Evolutionary conservation across 37 sponge, comb jelly and placozoan species (phyloP).

Genomic region (Lycopodina hypogea): DNA sequence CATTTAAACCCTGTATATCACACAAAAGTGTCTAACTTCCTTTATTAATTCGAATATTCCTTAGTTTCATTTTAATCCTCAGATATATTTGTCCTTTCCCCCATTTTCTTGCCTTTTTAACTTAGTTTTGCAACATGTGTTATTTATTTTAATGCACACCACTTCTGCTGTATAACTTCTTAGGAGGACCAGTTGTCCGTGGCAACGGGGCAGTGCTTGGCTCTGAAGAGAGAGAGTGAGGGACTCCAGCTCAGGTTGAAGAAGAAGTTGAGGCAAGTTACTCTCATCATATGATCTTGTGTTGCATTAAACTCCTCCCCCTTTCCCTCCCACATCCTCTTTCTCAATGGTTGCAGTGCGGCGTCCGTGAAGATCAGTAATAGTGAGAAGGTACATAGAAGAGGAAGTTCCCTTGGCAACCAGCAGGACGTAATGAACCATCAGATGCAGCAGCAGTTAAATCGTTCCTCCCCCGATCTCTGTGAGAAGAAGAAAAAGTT

Average conservation of each 20-base stretch:
- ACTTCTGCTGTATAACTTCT: background rate
- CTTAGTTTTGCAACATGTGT: background rate
- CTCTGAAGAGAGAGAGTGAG: conserved; percentile 85
- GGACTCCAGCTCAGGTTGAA: conserved; percentile 31
- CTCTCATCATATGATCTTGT: background rate
- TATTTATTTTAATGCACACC: no score
- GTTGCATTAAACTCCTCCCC: background rate
- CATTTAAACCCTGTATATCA: no score
- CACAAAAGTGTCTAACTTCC: no score
- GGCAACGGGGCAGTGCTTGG: conserved; percentile 41
- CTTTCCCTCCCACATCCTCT: no score
- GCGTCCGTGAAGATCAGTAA: background rate
- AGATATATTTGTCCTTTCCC: background rate
- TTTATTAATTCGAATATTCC: no score
- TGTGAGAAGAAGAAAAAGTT: background rate
- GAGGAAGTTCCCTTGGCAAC: conserved; percentile 18
- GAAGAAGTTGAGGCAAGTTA: conserved; percentile 27
- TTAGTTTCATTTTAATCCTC: no score
- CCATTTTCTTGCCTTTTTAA: background rate
- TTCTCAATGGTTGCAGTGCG: background rate
- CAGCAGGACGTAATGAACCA: background rate
- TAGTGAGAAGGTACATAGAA: background rate
- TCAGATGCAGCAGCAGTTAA: background rate
- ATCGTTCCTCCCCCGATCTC: conserved; percentile 14
- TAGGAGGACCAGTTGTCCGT: conserved; percentile 52